Evolutionary conservation across 2,797 vertebrate genomes (phyloP), one percentile per base, ranked within the genome.

Genomic region (Acanthis flammea): DNA sequence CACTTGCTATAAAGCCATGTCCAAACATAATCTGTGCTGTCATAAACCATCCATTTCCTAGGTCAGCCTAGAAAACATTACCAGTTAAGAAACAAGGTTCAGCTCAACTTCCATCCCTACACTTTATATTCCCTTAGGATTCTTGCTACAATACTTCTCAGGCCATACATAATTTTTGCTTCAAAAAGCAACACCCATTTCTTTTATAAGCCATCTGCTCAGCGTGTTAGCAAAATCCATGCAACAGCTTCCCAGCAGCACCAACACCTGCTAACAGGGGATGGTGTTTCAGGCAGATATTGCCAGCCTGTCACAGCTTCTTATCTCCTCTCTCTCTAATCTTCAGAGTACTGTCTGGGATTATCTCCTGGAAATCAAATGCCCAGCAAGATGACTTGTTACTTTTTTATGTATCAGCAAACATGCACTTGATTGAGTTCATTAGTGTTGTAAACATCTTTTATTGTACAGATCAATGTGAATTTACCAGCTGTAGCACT

Each of bases 351-450:
- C 68, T 86, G 51, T 44, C 86, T 83, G 57, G 75, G 92, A 91
- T 95, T 95, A 92, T 91, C 93, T 93, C 80, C 57, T 86, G 50
- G 51, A 82, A 96, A 96, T 95, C 88, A 94, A 94, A 88, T 79
- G 55, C 70, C 76, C 90, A 87, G 81, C 75, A 95, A 88, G 74
- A 92, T 55, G 42, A 68, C 57, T 70, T 61, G 42, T 65, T 84
- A 47, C 53, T 86, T 54, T 82, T 88, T 51, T 25, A 82, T 89
- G 21, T 78, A 68, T 94, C 57, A 77, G 57, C 72, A 92, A 89
- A 80, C 41, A 60, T 16, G 18, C 17, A 28, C 28, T 89, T 86
- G 65, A 72, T 68, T 92, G 78, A 74, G 44, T 62, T 90, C 78
- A 83, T 78, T 90, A 75, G 81, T 66, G 24, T 54, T 84, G 58